Percentiles rank a stretch among this genome's conserved stretches.
Evolutionary conservation across 2,113 vertebrate genomes (phyloP).

Genomic region (Thamnaconus septentrionalis): DNA sequence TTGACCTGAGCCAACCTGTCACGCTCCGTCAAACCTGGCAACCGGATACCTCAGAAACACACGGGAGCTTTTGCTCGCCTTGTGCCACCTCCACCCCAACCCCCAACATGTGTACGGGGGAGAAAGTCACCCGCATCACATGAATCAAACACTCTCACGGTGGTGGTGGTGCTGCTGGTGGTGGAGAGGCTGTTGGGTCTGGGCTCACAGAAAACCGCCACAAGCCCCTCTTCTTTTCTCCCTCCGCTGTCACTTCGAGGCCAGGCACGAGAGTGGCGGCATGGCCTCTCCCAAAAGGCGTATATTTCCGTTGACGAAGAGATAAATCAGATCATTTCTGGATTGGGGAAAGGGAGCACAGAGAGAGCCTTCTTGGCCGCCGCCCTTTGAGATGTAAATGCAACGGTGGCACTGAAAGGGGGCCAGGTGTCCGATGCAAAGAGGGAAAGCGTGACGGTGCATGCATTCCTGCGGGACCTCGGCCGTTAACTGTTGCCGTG

Average conservation of each 20-base stretch:
- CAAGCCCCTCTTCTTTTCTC: conserved; percentile 42
- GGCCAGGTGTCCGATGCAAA: conserved; percentile 75
- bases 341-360: conserved; percentile 69
- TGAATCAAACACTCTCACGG: conserved; percentile 75
- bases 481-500: conserved; percentile 68
- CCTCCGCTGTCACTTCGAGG: too few species aligned
- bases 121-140: conserved; percentile 63
- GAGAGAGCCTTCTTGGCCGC: conserved; percentile 69
- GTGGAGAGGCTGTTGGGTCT: conserved; percentile 45
- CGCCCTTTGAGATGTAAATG: conserved; percentile 79
- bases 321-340: conserved; percentile 80
- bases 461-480: conserved; percentile 63
- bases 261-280: conserved; percentile 45
- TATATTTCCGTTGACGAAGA: conserved; percentile 78
- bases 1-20: conserved; percentile 65
- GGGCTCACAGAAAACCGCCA: conserved; percentile 59
- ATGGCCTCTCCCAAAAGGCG: conserved; percentile 60
- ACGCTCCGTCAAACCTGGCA: conserved; percentile 70
- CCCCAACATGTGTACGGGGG: conserved; percentile 35
- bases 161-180: conserved; percentile 4
- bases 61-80: conserved; percentile 58
- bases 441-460: conserved; percentile 70
- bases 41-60: conserved; percentile 68
- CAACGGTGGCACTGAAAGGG: conserved; percentile 74
- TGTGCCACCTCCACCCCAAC: conserved; percentile 12